Evolutionary conservation across 2,113 vertebrate species (phyloP), one percentile per base, ranked within the genome.

Genomic region (Myanophis thanlyinensis): DNA sequence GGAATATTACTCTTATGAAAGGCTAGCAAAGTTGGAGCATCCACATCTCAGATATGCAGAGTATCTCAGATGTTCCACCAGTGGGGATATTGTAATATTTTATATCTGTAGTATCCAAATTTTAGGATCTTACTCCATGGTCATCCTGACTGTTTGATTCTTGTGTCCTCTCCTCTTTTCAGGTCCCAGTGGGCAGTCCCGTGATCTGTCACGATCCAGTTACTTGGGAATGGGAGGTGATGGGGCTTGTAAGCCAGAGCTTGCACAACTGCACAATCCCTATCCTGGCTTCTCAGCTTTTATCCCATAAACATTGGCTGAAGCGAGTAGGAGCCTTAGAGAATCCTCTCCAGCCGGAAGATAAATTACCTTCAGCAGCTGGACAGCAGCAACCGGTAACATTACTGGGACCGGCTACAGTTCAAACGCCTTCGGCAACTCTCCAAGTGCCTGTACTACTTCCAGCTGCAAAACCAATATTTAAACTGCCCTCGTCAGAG

Each of bases 131-230:
- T 15, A 27, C 35, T 88, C 10, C 27, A 30, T 48, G 54, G 52
- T 48, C 44, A 59, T 86, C 40, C 52, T 27, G 49, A 40, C 2
- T 54, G n/a, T 30, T 44, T 91, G 30, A 91, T 87, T 35, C 30
- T 87, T 3, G 2, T 48, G 46, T 30, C 53, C 85, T 88, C 86
- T 73, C 6, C 46, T 20, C n/a, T 85, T 27, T 67, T 67, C 49
- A 92, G 91, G 87, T 92, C 62, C 56, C 91, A 47, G 35, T 92
- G 5, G 91, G 91, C 49, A 92, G 91, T 35, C 91, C 91, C 30
- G 87, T 92, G 40, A 52, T 92, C 62, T 92, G 91, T n/a, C 87
- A 52, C 47, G 59, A 92, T 44, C 91, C 59, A 52, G 23, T 0
- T 27, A 88, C 25, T 8, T 27, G 23, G 40, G 35, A 47, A 25